Base-by-base conservation (phyloP, 2,797 vertebrate genomes). In the Tolypeutes matacus region DNA sequence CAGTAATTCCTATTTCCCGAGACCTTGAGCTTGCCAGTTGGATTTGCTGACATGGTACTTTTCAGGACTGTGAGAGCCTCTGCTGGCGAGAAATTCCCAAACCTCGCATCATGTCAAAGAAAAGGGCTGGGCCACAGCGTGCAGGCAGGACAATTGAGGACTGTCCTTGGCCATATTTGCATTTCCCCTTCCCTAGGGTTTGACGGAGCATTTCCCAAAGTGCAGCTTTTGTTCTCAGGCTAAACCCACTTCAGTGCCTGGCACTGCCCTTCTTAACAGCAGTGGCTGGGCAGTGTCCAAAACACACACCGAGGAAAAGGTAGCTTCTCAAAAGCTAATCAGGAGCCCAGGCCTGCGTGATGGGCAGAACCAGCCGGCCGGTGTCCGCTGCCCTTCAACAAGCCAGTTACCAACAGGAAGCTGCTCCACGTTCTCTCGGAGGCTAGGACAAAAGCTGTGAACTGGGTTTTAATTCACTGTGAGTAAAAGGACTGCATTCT, bases 1-100 rank as follows among this genome's bases (percentile, higher is more conserved):
- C 34, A 23, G 51, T 49, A 60, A 60, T 70, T 82, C 23, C 73
- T 76, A 17, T 73, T 92, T 83, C 76, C 56, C 80, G 53, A 91
- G 86, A 70, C 42, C 20, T n/a, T 11, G 53, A 46, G 18, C 34
- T 95, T 18, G 1, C 76, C 51, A 1, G 0, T 23, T 93, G 60
- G 49, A 56, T 88, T 58, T 53, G 36, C 67, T 60, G 31, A 7
- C 76, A 31, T 1, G 31, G 42, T n/a, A 25, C 15, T 29, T 78
- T 64, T 64, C 17, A 49, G 49, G 58, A 29, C 42, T 0, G 1
- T 3, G 14, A 36, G 23, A 0, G 5, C 18, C 65, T 34, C 65
- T 13, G 0, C 4, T 3, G 5, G 9, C 15, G 29, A 76, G 85
- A 39, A 29, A n/a, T 36, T 13, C 9, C 17, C 42, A 86, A 39